Conservation (phyloP, 1,140 invertebrate genomes). For the Cotesia vestalis region DNA sequence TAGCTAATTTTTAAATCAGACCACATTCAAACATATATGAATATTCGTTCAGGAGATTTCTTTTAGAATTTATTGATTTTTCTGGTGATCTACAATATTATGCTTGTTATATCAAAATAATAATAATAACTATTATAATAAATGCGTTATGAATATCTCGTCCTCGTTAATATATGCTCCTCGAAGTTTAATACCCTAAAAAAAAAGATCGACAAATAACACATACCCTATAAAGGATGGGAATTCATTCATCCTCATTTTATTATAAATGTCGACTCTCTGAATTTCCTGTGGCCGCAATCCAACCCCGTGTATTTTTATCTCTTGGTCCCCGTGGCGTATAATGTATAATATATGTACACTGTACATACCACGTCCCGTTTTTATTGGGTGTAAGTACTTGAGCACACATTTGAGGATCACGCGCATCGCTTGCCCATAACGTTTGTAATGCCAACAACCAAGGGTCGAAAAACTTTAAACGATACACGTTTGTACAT, state of each 20-base stretch:
- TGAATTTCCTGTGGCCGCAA: slow-evolving; percentile 24
- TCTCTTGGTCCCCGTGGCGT: neutral
- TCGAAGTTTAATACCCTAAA: no score
- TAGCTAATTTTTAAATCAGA: no score
- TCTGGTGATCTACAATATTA: no score
- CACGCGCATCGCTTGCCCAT: slow-evolving; percentile 23
- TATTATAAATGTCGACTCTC: slow-evolving; percentile 21
- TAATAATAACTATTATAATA: no score
- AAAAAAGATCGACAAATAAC: neutral
- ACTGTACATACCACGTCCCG: no score
- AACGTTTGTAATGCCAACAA: slow-evolving; percentile 29
- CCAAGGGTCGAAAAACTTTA: slow-evolving; percentile 18
- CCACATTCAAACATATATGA: no score
- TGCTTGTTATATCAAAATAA: no score
- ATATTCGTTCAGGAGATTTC: no score
- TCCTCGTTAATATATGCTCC: no score
- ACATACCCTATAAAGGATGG: neutral
- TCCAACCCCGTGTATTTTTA: slow-evolving; percentile 21
- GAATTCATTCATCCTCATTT: neutral
- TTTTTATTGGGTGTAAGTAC: slow-evolving; percentile 40
- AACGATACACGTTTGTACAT: slow-evolving; percentile 14
- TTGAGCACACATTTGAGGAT: slow-evolving; percentile 36
- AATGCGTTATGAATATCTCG: no score
- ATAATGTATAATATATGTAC: slow-evolving; percentile 19
- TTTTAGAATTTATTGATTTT: no score